A percentile compares a stretch with the other conserved stretches of the same genome.
phyloP scores from a whole-genome alignment of 2,888 invertebrate species.

The Pelosia muscerda region DNA sequence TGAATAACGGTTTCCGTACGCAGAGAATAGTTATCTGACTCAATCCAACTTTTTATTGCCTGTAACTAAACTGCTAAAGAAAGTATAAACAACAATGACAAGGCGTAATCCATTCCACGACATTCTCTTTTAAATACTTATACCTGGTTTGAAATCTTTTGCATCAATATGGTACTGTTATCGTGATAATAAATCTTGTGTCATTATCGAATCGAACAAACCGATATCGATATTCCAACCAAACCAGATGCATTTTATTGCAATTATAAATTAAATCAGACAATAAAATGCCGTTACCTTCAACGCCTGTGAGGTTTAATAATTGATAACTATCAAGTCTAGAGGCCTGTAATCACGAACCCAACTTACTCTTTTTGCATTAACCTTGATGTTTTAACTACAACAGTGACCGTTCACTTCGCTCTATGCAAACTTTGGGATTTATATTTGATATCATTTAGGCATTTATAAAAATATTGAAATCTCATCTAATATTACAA shows the following conservation, averaged over 20 bases:
- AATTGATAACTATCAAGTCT: constrained; percentile 22
- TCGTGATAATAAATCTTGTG: background rate
- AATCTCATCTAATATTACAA: too few species aligned
- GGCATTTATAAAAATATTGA: constrained; percentile 3
- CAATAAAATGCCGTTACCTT: constrained; percentile 18
- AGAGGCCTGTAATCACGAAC: constrained; percentile 29
- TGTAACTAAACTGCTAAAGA: background rate
- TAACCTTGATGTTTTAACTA: constrained; percentile 44
- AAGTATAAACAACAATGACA: background rate
- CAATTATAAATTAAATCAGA: constrained; percentile 18
- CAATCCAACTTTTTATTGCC: background rate
- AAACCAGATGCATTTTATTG: constrained; percentile 1
- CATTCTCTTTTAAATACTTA: background rate
- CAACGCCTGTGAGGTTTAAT: constrained; percentile 14
- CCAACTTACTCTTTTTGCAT: constrained; percentile 35
- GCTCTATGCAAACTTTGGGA: background rate
- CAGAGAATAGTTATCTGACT: background rate
- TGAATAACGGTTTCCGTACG: background rate
- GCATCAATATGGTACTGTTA: too few species aligned
- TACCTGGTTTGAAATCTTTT: too few species aligned
- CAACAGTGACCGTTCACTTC: constrained; percentile 42
- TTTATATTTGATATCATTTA: background rate
- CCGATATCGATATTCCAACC: background rate
- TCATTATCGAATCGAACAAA: background rate
- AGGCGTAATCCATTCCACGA: too few species aligned